Evolutionary conservation across 2,797 vertebrate genomes (phyloP), one percentile per base, ranked within the genome.

Genomic region (Scomberomorus guttatus): DNA sequence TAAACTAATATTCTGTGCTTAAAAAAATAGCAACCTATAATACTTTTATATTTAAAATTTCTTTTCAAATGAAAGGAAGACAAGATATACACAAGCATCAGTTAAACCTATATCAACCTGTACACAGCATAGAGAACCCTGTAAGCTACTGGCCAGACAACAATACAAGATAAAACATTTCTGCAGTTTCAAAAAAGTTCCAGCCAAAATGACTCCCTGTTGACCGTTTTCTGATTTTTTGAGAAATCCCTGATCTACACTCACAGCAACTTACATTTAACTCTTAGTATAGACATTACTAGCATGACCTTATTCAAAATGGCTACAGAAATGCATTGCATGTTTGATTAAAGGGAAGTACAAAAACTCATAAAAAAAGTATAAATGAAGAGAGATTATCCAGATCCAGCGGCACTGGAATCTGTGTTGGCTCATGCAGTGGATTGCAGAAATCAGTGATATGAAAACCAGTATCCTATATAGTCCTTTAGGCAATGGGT

Each of bases 11-110:
- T 91, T 93, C 75, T 94, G 92, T 91, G 92, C 93, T 94, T 94
- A 93, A 96, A 96, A 96, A 96, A 96, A 96, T 95, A 95, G 90
- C 94, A 93, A 94, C 95, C 96, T 97, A 97, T 97, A 97, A 97
- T 96, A 97, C 92, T 95, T 98, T 96, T 87, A 96, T 96, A 96
- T 96, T 98, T 97, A 96, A 96, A 96, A 96, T 96, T 92, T 93
- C 70, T 94, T 95, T 93, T 91, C 77, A 96, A 95, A 95, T 87
- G 93, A 93, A 95, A 95, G 93, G 94, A 96, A 98, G 95, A 96
- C 96, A 89, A 92, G 96, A 96, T 97, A 96, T 96, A 97, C 97
- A 98, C 92, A 81, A 95, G 93, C 95, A 93, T 96, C 93, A 95
- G 86, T 95, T 94, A 93, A 93, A 91, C 93, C 94, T 95, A 93